phyloP scores from a whole-genome alignment of 1,140 invertebrate genomes.

The Acromyrmex echinatior region DNA sequence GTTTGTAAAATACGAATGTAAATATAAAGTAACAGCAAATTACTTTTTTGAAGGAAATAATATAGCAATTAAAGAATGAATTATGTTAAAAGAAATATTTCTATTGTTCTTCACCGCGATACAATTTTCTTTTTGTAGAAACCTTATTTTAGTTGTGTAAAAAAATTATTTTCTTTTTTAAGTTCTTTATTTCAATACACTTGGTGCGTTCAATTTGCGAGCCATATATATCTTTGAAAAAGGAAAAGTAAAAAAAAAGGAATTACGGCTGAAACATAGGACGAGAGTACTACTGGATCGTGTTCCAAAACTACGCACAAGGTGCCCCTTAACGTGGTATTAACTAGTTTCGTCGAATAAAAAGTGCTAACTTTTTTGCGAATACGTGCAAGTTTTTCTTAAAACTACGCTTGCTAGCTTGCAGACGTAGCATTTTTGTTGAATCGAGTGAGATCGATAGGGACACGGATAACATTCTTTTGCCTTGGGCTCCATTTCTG shows the following conservation, averaged over 20 bases:
- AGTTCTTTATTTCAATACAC: not conserved
- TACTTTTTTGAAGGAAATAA: constrained; percentile 1
- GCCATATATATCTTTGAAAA: constrained; percentile 13
- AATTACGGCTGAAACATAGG: constrained; percentile 20
- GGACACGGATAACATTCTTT: constrained; percentile 7
- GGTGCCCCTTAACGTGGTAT: constrained; percentile 56
- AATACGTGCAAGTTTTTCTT: constrained; percentile 52
- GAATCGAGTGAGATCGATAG: constrained; percentile 26
- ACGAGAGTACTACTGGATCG: not conserved
- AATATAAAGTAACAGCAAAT: constrained; percentile 4
- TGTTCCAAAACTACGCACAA: constrained; percentile 56
- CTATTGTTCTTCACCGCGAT: not conserved
- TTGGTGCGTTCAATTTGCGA: not conserved
- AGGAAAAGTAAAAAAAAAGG: not conserved
- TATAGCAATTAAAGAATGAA: not conserved
- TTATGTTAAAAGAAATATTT: constrained; percentile 2
- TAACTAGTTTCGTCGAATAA: constrained; percentile 59
- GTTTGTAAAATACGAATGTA: constrained; percentile 1
- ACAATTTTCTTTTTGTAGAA: not conserved
- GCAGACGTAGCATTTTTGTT: constrained; percentile 32
- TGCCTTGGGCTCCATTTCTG: not conserved
- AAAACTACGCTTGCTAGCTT: constrained; percentile 1
- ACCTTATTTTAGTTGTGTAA: not conserved
- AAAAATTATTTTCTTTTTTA: not conserved
- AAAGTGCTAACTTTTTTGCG: constrained; percentile 27